These are phyloP conservation scores for Benitochromis conjunctus DNA, from an alignment of 2,113 vertebrate species.

Conservation along the genomic window DNA sequence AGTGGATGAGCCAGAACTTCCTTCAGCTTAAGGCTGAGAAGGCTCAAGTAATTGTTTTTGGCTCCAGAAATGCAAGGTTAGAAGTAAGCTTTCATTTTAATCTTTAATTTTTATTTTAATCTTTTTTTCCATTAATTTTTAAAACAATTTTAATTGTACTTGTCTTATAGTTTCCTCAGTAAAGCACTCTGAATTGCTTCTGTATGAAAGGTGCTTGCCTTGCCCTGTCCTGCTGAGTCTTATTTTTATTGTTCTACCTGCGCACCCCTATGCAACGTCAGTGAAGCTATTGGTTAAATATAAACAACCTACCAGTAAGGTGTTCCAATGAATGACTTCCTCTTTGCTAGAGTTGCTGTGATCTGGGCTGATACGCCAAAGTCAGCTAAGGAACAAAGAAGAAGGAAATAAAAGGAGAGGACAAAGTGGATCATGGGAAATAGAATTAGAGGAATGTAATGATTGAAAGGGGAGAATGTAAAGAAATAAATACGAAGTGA, in stretches of 20 bases:
- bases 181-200: background rate
- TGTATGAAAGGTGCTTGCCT: background rate
- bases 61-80: background rate
- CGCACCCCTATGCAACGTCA: fast-evolving
- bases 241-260: background rate
- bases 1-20: background rate
- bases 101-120: background rate
- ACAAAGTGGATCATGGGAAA: background rate
- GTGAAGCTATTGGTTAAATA: background rate
- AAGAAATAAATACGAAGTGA: background rate
- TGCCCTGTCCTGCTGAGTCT: background rate
- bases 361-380: conserved; percentile 99
- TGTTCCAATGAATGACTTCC: conserved; percentile 99
- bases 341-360: conserved; percentile 96
- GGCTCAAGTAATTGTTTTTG: background rate
- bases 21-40: background rate
- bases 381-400: conserved; percentile 76
- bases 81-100: background rate
- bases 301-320: conserved; percentile 89
- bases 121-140: background rate
- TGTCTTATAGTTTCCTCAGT: background rate
- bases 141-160: background rate
- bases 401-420: background rate
- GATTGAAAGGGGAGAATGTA: background rate
- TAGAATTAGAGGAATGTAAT: background rate